Percentiles rank a stretch among this genome's conserved stretches.
These are phyloP conservation scores for Mesochorus sp. DNA, from an alignment of 2,888 invertebrate genomes.

Conservation along the genomic window DNA sequence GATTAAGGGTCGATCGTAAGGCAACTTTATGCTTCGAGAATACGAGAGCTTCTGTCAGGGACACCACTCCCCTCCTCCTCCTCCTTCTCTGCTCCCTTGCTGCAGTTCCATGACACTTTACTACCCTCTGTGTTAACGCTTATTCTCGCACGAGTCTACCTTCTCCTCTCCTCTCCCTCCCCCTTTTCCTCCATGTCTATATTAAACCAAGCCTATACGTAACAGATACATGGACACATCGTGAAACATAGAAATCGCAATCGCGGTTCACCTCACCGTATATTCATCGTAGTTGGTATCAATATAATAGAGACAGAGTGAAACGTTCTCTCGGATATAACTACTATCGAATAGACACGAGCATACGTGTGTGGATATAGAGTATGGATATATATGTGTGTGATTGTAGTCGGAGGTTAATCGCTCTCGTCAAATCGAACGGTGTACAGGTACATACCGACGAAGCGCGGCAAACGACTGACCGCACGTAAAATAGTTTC, in stretches of 20 bases:
- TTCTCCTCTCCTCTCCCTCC: constrained; percentile 35
- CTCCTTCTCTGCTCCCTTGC: background rate
- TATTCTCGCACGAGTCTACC: constrained; percentile 40
- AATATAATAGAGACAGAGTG: constrained; percentile 50
- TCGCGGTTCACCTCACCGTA: background rate
- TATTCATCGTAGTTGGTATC: constrained; percentile 43
- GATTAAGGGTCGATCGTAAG: constrained; percentile 63
- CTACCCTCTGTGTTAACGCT: constrained; percentile 52
- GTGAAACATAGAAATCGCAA: constrained; percentile 32
- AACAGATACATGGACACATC: constrained; percentile 16
- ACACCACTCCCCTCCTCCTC: background rate
- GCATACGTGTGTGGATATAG: background rate
- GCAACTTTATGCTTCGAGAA: constrained; percentile 59
- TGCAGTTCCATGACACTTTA: constrained; percentile 48
- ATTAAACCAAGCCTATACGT: constrained; percentile 18
- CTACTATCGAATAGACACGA: background rate
- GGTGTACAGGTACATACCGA: constrained; percentile 44
- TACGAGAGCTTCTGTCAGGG: constrained; percentile 59
- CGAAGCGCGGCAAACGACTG: constrained; percentile 47
- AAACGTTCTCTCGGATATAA: constrained; percentile 4
- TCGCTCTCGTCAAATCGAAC: constrained; percentile 51
- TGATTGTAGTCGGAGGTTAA: constrained; percentile 37
- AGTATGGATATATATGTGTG: background rate
- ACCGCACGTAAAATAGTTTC: constrained; percentile 56
- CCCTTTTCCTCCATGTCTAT: constrained; percentile 32